Base-by-base conservation (phyloP, 2,113 vertebrate genomes). In the Callorhinus ursinus region DNA sequence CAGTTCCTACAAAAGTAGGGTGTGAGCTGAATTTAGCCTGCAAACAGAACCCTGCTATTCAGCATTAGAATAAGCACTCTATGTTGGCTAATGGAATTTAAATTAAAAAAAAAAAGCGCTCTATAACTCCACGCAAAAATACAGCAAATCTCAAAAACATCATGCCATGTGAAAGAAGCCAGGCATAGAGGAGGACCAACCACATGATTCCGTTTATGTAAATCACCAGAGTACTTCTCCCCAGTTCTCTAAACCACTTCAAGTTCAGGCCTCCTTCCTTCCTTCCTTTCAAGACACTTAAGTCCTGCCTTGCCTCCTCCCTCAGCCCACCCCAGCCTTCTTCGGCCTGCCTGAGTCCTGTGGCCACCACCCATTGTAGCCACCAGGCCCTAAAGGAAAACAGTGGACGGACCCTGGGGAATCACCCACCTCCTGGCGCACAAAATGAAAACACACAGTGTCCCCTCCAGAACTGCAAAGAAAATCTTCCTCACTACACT, bases 321-420 rank as follows among this genome's bases (percentile, higher is more conserved):
- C 76, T 88, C 69, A 72, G 24, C 6, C 39, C 80, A 72, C 28
- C 4, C 13, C 39, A 46, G 33, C 7, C 33, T 26, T 13, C 42
- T n/a, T 31, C 36, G 15, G 57, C 53, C 61, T 21, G 8, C 53
- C 42, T 31, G 16, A 46, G 28, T 59, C 39, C 74, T 18, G 4
- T 0, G 1, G 49, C n/a, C 46, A 53, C 26, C 0, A 0, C 42
- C n/a, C 61, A 14, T 22, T 1, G 14, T 0, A 87, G 33, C 18
- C 77, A 67, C 61, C 49, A 39, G 24, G 15, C 42, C 59, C 31
- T 57, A 36, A 59, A 91, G 76, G 71, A 51, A 46, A 81, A 4
- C 10, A 24, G 16, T 11, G 21, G 16, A 39, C 19, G 55, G 24
- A 46, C 5, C 51, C 46, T n/a, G 1, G 2, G 7, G 18, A 57